These are phyloP conservation scores for Choristoneura rosaceana DNA, from an alignment of 2,888 invertebrate species.

Conservation along the genomic window DNA sequence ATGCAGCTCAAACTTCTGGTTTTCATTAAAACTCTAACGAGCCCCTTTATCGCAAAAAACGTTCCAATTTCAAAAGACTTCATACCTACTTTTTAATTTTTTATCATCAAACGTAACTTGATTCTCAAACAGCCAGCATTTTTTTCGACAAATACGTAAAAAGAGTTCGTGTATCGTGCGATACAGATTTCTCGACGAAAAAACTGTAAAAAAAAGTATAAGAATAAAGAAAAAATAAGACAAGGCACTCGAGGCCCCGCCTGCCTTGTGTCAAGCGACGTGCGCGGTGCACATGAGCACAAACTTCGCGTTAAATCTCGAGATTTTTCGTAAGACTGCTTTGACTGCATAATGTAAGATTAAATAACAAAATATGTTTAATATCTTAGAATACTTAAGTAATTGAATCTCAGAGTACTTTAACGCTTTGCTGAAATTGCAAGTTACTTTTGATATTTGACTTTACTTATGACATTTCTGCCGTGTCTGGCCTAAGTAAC, in stretches of 20 bases:
- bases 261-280: slow-evolving; percentile 65
- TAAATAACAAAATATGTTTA: too few species aligned
- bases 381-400: too few species aligned
- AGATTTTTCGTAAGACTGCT: background rate
- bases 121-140: slow-evolving; percentile 46
- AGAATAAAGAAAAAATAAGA: slow-evolving; percentile 57
- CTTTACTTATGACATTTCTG: too few species aligned
- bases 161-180: slow-evolving; percentile 72
- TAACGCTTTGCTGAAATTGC: too few species aligned
- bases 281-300: slow-evolving; percentile 25
- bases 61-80: slow-evolving; percentile 36
- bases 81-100: slow-evolving; percentile 23
- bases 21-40: slow-evolving; percentile 38
- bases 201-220: slow-evolving; percentile 57
- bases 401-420: too few species aligned
- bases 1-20: slow-evolving; percentile 32
- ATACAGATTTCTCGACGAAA: slow-evolving; percentile 75
- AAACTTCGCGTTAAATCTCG: background rate
- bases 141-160: slow-evolving; percentile 59
- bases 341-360: too few species aligned
- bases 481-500: too few species aligned
- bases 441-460: too few species aligned
- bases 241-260: slow-evolving; percentile 58
- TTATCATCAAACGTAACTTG: slow-evolving; percentile 42
- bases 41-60: slow-evolving; percentile 33